Evolutionary conservation across 2,113 vertebrate genomes (phyloP), one percentile per base, ranked within the genome.

Genomic region (Entelurus aequoreus): DNA sequence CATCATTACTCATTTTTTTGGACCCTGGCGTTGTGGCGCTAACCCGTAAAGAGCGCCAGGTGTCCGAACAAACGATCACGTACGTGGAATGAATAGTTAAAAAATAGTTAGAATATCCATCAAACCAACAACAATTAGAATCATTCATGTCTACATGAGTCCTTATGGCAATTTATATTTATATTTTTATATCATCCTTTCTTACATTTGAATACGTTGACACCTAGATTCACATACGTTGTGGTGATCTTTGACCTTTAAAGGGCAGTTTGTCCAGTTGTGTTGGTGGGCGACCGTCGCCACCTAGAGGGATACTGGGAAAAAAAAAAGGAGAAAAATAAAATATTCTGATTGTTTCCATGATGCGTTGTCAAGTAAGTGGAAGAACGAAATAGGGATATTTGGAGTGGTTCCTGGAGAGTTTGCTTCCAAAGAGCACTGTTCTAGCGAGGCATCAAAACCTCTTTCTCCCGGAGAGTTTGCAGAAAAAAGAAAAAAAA

Each of bases 61-160:
- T 65, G 77, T 72, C 84, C 74, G 72, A 76, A 77, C 63, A 57
- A 68, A 84, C 74, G 77, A 78, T 85, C 75, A 84, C 80, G 64
- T 63, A 72, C 63, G 69, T 83, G 72, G 70, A 85, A 71, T 58
- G 69, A 74, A 83, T 79, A 56, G 73, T 83, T 81, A 83, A 87
- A 83, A 87, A 86, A 86, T 48, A 86, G 80, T 78, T 48, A 81
- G 71, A 82, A 79, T 86, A 82, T 85, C 79, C 82, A 86, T 75
- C 86, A 63, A 84, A 75, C 80, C 87, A 75, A 85, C 80, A 73
- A 86, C 83, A 84, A 63, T 81, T 65, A 80, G 75, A 78, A 85
- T 88, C 63, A 85, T 77, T 76, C 81, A 84, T 78, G 70, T 76
- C 67, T 70, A 70, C 76, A 55, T 71, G 75, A 79, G 60, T 80